These are phyloP conservation scores for Oscheius sp. DNA, from an alignment of 2,888 invertebrate genomes.

Conservation along the genomic window DNA sequence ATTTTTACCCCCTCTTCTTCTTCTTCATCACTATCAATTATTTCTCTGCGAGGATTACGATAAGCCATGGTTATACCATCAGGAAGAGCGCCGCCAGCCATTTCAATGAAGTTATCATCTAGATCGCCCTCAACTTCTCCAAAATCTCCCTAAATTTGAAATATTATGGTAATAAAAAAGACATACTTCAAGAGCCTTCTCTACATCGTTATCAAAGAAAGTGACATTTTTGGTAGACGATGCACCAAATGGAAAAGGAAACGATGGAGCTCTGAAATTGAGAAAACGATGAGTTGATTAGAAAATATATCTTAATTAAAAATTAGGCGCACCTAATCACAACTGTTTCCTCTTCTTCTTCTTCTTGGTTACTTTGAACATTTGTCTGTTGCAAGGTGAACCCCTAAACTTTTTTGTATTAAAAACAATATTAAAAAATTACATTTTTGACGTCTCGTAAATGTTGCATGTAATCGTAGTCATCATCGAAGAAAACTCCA, in stretches of 20 bases:
- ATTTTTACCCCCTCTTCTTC: conserved; percentile 40
- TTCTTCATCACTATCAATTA: conserved; percentile 36
- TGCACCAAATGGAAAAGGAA: conserved; percentile 36
- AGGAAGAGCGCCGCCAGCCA: conserved; percentile 79
- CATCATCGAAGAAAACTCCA: conserved; percentile 93
- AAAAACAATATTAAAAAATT: background rate
- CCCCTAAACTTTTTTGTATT: background rate
- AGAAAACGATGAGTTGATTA: background rate
- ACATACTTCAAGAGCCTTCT: conserved; percentile 49
- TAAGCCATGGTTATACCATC: conserved; percentile 38
- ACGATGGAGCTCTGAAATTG: conserved; percentile 31
- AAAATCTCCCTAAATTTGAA: conserved; percentile 77
- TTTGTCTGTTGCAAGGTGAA: conserved; percentile 71
- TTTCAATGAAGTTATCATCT: conserved; percentile 90
- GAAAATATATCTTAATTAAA: background rate
- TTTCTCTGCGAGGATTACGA: conserved; percentile 9
- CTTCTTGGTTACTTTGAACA: conserved; percentile 63
- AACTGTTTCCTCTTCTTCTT: conserved; percentile 36
- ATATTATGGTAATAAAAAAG: conserved; percentile 15
- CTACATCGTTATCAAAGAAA: conserved; percentile 53
- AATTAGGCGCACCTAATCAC: conserved; percentile 31
- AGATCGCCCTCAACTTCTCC: conserved; percentile 85
- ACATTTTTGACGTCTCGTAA: conserved; percentile 77
- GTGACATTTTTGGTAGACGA: conserved; percentile 41
- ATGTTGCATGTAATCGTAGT: conserved; percentile 94